A percentile compares a stretch with the other conserved stretches of the same genome.
These are phyloP conservation scores for Pteronura brasiliensis DNA, from an alignment of 2,113 vertebrate species.

Conservation along the genomic window DNA sequence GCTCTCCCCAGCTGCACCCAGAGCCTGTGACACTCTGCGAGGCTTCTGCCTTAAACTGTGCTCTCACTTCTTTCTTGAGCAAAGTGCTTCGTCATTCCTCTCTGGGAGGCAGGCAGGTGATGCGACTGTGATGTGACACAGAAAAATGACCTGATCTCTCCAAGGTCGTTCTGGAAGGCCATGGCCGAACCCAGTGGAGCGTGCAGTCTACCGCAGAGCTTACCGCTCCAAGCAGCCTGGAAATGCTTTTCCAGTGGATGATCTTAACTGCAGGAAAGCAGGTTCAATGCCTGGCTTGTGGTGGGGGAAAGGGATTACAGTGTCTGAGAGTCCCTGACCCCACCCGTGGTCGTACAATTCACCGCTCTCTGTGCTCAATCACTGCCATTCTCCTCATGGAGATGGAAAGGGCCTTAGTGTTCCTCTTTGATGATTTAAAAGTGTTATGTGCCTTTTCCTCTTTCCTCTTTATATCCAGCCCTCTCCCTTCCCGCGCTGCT, in stretches of 20 bases:
- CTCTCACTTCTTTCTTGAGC: not conserved
- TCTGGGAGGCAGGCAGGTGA: not conserved
- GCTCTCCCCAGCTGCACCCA: not conserved
- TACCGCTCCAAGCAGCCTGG: not conserved
- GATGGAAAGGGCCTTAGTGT: not conserved
- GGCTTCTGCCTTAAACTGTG: not conserved
- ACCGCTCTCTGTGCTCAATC: not conserved
- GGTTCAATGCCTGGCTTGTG: not conserved
- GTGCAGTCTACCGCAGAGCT: accelerated
- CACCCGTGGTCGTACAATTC: not conserved
- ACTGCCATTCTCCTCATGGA: not conserved
- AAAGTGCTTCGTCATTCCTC: constrained; percentile 43
- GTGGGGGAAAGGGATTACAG: not conserved
- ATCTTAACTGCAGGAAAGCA: not conserved
- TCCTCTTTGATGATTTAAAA: constrained; percentile 77
- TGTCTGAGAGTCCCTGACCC: not conserved
- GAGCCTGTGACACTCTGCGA: not conserved
- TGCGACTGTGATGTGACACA: not conserved
- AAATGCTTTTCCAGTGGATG: not conserved
- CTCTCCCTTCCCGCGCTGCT: constrained; percentile 73
- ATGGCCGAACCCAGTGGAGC: not conserved
- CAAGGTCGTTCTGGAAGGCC: not conserved
- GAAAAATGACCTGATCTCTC: not conserved
- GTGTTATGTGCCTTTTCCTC: constrained; percentile 72
- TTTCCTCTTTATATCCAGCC: constrained; percentile 73